Percentiles rank a stretch among this genome's conserved stretches.
Evolutionary conservation across 2,797 vertebrate species (phyloP).

Genomic region (Crenuchus spilurus): DNA sequence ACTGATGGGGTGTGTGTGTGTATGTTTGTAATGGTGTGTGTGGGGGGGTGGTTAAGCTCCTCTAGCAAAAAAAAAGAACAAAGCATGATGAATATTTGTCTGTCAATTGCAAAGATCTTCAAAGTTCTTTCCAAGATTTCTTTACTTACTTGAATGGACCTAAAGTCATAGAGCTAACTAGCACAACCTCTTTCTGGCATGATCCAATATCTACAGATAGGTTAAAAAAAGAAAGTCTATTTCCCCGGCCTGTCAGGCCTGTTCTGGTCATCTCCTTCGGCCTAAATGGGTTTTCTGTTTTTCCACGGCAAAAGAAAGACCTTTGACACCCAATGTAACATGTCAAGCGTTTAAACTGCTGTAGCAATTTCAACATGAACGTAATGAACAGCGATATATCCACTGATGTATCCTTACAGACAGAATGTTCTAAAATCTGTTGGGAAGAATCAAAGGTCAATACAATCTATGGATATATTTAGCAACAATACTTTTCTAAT

Average conservation of each 20-base stretch:
- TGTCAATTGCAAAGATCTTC: slow-evolving; percentile 18
- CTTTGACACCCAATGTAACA: slow-evolving; percentile 61
- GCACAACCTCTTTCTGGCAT: slow-evolving; percentile 51
- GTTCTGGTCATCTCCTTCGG: slow-evolving; percentile 28
- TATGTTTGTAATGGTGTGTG: no score
- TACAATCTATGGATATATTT: not conserved
- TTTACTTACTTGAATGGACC: slow-evolving; percentile 49
- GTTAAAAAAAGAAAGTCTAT: slow-evolving; percentile 53
- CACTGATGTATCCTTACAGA: not conserved
- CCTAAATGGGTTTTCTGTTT: slow-evolving; percentile 53
- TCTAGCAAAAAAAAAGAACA: slow-evolving; percentile 30
- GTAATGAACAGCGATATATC: slow-evolving; percentile 53
- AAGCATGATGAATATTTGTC: slow-evolving; percentile 13
- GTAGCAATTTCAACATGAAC: slow-evolving; percentile 65
- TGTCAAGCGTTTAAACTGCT: slow-evolving; percentile 62
- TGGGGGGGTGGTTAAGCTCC: slow-evolving; percentile 33
- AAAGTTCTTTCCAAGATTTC: slow-evolving; percentile 2
- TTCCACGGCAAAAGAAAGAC: slow-evolving; percentile 54
- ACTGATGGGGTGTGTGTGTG: slow-evolving; percentile 31
- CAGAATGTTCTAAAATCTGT: slow-evolving; percentile 4
- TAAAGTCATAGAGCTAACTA: slow-evolving; percentile 58
- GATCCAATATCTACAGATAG: slow-evolving; percentile 57
- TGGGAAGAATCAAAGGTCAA: slow-evolving; percentile 1
- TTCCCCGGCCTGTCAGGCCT: slow-evolving; percentile 41
- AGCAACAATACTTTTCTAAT: not conserved